Percentiles rank a stretch among this genome's conserved stretches.
Conservation (phyloP, 2,888 invertebrate genomes). For the Amblyjoppa fuscipennis region DNA sequence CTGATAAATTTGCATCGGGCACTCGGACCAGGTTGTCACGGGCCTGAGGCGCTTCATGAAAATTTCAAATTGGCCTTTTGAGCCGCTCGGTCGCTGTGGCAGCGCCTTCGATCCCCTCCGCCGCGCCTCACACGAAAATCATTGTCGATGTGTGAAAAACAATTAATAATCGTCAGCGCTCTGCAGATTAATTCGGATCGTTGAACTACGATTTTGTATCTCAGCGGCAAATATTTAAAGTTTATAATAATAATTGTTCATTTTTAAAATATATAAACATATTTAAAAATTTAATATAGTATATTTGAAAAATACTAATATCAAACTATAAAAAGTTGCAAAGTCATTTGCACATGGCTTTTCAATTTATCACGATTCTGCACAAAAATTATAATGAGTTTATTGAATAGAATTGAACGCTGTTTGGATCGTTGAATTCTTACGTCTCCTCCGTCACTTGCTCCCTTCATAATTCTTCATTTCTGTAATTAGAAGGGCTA, state of each 20-base stretch:
- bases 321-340: too few relatives aligned
- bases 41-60: conserved; percentile 60
- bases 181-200: conserved; percentile 12
- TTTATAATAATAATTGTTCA: too few relatives aligned
- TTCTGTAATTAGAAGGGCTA: not conserved
- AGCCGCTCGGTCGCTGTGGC: not conserved
- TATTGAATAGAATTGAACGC: too few relatives aligned
- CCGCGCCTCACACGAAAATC: not conserved
- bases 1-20: conserved; percentile 15
- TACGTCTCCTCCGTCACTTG: not conserved
- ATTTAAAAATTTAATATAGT: too few relatives aligned
- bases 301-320: too few relatives aligned
- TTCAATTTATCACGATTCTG: too few relatives aligned
- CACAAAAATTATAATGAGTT: too few relatives aligned
- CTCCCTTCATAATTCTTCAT: not conserved
- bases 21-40: conserved; percentile 16
- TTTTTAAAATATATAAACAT: too few relatives aligned
- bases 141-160: not conserved
- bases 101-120: not conserved
- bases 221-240: not conserved
- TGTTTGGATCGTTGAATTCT: too few relatives aligned
- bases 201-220: not conserved
- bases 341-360: too few relatives aligned
- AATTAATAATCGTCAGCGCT: not conserved
- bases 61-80: conserved; percentile 65